Conservation (phyloP, 2,888 invertebrate genomes). For the Athalia rosae region DNA sequence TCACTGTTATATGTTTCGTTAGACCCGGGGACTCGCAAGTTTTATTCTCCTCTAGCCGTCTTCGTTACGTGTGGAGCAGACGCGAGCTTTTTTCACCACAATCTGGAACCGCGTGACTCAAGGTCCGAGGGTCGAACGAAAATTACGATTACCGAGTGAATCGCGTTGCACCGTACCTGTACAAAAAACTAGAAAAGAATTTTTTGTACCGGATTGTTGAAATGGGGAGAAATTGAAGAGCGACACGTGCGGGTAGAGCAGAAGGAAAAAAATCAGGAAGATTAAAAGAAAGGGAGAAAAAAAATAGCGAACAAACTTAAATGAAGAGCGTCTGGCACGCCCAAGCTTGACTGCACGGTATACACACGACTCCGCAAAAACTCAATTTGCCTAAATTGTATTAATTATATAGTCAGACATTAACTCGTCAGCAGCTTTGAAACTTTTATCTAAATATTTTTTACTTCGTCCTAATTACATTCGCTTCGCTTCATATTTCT, state of each 20-base stretch:
- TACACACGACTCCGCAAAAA: background rate
- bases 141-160: too few species aligned
- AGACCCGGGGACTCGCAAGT: conserved; percentile 7
- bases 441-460: background rate
- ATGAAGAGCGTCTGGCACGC: background rate
- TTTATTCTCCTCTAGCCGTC: background rate
- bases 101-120: too few species aligned
- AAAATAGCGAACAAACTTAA: background rate
- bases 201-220: too few species aligned
- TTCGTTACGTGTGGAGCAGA: background rate
- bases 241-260: background rate
- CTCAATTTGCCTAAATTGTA: conserved; percentile 21
- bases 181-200: too few species aligned
- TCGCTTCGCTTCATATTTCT: too few species aligned
- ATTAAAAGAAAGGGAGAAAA: background rate
- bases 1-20: conserved; percentile 31
- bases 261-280: background rate
- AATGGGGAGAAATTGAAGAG: too few species aligned
- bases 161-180: too few species aligned
- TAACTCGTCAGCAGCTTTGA: background rate
- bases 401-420: background rate
- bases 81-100: too few species aligned
- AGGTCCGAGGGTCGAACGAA: too few species aligned
- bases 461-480: too few species aligned
- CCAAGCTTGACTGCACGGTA: too few species aligned